Evolutionary conservation across 1,140 invertebrate genomes (phyloP).

Genomic region (Ceratosolen solmsi): DNA sequence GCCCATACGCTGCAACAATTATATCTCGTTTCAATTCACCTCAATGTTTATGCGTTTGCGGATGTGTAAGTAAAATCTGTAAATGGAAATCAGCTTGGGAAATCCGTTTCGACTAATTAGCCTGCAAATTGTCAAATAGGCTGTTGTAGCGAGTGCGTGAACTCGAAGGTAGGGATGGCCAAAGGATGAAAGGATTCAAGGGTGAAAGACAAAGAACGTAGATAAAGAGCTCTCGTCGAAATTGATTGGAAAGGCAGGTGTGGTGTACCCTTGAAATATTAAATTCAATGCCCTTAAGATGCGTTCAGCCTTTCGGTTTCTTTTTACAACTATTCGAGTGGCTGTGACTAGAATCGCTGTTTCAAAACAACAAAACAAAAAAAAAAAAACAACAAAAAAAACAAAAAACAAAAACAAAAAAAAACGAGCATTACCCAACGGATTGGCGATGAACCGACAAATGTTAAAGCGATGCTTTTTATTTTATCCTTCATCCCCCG

Average conservation of each 20-base stretch:
- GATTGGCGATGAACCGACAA: neutral
- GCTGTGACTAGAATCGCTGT: neutral
- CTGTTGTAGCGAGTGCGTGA: no score
- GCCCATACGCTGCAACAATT: no score
- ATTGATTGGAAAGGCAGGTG: neutral
- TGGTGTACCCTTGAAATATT: conserved; percentile 1
- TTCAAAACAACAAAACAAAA: no score
- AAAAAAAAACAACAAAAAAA: no score
- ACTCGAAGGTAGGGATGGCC: neutral
- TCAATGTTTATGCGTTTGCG: no score
- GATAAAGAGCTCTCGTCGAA: neutral
- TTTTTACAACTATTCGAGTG: neutral
- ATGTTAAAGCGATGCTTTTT: neutral
- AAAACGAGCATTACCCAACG: neutral
- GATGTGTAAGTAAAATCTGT: no score
- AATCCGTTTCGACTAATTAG: no score
- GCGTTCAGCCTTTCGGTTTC: no score
- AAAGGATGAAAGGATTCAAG: neutral
- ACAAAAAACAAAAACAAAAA: no score
- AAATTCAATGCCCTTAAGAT: neutral
- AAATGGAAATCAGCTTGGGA: no score
- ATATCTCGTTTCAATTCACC: no score
- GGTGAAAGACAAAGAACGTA: neutral
- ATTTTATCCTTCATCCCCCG: neutral
- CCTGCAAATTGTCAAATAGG: no score